These are phyloP conservation scores for Mythimna albipuncta DNA, from an alignment of 2,888 invertebrate genomes.

Conservation along the genomic window DNA sequence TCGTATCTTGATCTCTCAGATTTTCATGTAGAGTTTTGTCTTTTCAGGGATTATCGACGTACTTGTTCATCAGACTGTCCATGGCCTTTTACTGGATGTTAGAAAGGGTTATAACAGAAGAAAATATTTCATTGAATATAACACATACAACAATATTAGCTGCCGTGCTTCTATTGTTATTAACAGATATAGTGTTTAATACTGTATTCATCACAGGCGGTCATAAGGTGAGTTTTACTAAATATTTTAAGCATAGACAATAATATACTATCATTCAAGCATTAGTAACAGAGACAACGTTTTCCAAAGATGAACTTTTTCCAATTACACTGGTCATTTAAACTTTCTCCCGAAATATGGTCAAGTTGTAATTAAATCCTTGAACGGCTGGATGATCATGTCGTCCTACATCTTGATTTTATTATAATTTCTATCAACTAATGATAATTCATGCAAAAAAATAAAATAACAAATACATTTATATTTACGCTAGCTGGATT, in stretches of 20 bases:
- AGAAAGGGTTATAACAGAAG: not conserved
- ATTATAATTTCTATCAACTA: too few relatives aligned
- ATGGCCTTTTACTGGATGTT: not conserved
- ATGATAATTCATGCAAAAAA: too few relatives aligned
- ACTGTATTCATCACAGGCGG: slow-evolving; percentile 36
- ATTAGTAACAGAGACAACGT: not conserved
- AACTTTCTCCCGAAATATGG: too few relatives aligned
- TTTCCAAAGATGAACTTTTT: too few relatives aligned
- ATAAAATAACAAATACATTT: too few relatives aligned
- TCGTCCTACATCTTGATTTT: too few relatives aligned
- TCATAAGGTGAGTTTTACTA: slow-evolving; percentile 33
- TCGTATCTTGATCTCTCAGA: not conserved
- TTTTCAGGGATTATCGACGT: slow-evolving; percentile 25
- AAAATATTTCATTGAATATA: not conserved
- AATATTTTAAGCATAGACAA: not conserved
- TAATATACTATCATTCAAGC: too few relatives aligned
- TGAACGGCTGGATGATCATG: too few relatives aligned
- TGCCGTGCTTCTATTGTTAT: slow-evolving; percentile 7
- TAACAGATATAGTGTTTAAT: slow-evolving; percentile 25
- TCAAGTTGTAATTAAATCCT: too few relatives aligned
- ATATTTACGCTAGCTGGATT: too few relatives aligned
- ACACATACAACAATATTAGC: not conserved
- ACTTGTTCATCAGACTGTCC: not conserved
- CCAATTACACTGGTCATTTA: too few relatives aligned
- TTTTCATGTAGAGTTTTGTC: not conserved